Base-by-base conservation (phyloP, 2,888 invertebrate genomes). In the Pandemis cinnamomeana region DNA sequence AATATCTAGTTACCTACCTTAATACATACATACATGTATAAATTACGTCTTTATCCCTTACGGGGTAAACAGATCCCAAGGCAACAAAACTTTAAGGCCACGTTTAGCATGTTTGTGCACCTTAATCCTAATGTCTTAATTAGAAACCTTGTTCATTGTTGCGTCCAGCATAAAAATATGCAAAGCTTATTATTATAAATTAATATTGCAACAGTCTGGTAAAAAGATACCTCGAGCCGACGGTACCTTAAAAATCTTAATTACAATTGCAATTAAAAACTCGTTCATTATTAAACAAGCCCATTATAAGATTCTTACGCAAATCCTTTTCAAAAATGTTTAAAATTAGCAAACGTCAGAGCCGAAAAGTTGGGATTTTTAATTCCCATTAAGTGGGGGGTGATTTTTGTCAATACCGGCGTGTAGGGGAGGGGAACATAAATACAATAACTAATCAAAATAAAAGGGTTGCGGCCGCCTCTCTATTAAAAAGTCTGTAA, bases 401-500 rank as follows among this genome's bases (percentile, higher is more conserved):
- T 66, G 73, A 76, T 76, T 82, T 83, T 82, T 85, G 86, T 85
- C 86, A 84, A 84, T 86, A 83, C 78, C 75, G 63, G 66, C 62
- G 66, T 42, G 64, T 51, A 53, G 69, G 69, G 48, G 58, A 55
- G 68, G 66, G 73, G 64, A 78, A 80, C 58, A 58, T 84, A 91
- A 91, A 92, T 89, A 91, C 91, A 92, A 93, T 93, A 92, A 92
- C 91, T 93, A 93, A 94, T 94, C 91, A 90, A 86, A 90, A 91
- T 91, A 91, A 93, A 93, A 93, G 93, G 93, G 93, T 94, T 93
- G 93, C 85, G 87, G 90, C 84, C 80, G 86, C 77, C 80, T 85
- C 86, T 90, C 91, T 93, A 91, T 93, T 93, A 94, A 93, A 93
- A 93, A 94, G 88, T 92, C 90, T 78, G 86, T 86, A 92, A 93